Evolutionary conservation across 2,797 vertebrate species (phyloP), one percentile per base, ranked within the genome.

Genomic region (Sarcophilus harrisii): DNA sequence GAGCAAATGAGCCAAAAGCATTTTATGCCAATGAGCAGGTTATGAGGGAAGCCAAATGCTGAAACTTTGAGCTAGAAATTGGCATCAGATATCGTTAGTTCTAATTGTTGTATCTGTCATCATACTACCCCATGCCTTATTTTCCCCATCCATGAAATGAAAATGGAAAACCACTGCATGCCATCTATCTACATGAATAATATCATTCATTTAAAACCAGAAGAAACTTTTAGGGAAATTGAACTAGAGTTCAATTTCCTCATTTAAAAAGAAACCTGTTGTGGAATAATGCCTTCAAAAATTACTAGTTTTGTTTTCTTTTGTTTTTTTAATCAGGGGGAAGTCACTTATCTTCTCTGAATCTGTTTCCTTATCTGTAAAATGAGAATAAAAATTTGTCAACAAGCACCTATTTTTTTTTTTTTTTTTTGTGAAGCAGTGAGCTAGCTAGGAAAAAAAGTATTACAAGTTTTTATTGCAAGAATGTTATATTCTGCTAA

Each of bases 21-120:
- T 59, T 81, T 13, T 30, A 0, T 91, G 73, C 57, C 3, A 0
- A 0, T 28, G n/a, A 28, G 16, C 29, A 2, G 66, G 57, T 5
- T 54, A 9, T 11, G 87, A 94, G 57, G 49, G 60, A 5, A 29
- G 57, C 66, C 11, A 0, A 27, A 16, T 59, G 14, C 49, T 6
- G 93, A 92, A 3, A 54, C 60, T 52, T 24, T 92, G 9, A 58
- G 9, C 29, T 14, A 91, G 52, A 28, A 14, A 3, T 11, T 4
- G n/a, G 24, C 21, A 4, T 6, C 0, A 14, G 38, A 89, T 12
- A 13, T 21, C 24, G 11, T 0, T 5, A 1, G 3, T 58, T 12
- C 9, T 32, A 49, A 3, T 0, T 21, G 9, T 32, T 0, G 30
- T 21, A 32, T 45, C 45, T 58, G 30, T 55, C 27, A 1, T 81